phyloP scores from a whole-genome alignment of 1,140 invertebrate genomes.

The Drosophila carrolli region DNA sequence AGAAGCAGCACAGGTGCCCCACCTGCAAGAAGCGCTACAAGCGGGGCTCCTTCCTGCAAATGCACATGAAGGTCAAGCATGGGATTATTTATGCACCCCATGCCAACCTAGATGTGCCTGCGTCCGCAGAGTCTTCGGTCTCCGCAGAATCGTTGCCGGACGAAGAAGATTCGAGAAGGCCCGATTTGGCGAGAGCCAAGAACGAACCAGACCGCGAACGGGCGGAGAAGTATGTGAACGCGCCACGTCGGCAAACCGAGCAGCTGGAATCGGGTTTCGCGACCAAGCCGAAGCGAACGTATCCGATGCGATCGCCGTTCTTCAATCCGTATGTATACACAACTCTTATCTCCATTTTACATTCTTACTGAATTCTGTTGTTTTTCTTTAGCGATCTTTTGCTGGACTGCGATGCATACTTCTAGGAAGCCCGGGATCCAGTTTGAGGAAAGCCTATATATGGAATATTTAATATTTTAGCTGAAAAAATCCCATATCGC shows the following conservation, averaged over 20 bases:
- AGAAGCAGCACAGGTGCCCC: slow-evolving; percentile 15
- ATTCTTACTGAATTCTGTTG: slow-evolving; percentile 5
- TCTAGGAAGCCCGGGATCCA: not conserved
- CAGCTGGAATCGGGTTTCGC: not conserved
- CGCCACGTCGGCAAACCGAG: slow-evolving; percentile 13
- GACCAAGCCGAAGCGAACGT: slow-evolving; percentile 31
- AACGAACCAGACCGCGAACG: slow-evolving; percentile 47
- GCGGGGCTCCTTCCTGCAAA: slow-evolving; percentile 9
- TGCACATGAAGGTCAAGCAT: slow-evolving; percentile 43
- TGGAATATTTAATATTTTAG: slow-evolving; percentile 14
- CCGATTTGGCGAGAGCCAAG: slow-evolving; percentile 44
- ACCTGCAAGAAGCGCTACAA: slow-evolving; percentile 45
- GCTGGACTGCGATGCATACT: slow-evolving; percentile 35
- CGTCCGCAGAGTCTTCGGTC: not conserved
- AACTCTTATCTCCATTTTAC: not conserved
- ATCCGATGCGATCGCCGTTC: slow-evolving; percentile 49
- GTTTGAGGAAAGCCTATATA: too few species aligned
- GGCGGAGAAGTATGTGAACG: slow-evolving; percentile 27
- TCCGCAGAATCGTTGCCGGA: not conserved
- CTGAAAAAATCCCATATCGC: not conserved
- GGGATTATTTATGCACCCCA: not conserved
- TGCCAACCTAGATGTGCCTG: not conserved
- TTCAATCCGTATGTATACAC: slow-evolving; percentile 60
- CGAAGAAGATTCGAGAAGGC: not conserved
- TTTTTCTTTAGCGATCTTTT: slow-evolving; percentile 57